Evolutionary conservation across 2,797 vertebrate genomes (phyloP), one percentile per base, ranked within the genome.

Genomic region (Trichosurus vulpecula): DNA sequence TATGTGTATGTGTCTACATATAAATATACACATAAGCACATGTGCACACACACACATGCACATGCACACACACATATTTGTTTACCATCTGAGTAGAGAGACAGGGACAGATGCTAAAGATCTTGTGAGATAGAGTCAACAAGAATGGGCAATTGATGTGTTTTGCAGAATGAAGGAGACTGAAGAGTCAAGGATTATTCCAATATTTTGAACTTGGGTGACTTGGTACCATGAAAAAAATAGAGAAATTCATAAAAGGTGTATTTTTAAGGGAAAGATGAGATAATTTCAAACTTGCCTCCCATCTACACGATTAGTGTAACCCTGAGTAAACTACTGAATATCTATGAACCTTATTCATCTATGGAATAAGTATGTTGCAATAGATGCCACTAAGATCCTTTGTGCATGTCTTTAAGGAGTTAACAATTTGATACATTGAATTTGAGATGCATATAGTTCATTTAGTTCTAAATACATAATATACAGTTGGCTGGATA

Each of bases 181-280:
- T 53, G 74, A 94, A 13, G 13, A n/a, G 12, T 90, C 53, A 95
- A 91, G 41, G n/a, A 94, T 92, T 47, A 53, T 93, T 92, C 14
- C 57, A 0, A 25, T 41, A 4, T 54, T 96, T 91, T n/a, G 35
- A 19, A 74, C 5, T 35, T 74, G 35, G 58, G 1, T 35, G 12
- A n/a, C 35, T n/a, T n/a, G 13, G 4, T n/a, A n/a, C 13, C 14
- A 6, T n/a, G 58, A 74, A 52, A 74, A 19, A n/a, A n/a, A 58
- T 58, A 30, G 57, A 13, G 11, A 58, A 3, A 30, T 74, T 22
- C n/a, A n/a, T n/a, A n/a, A n/a, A 35, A n/a, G 14, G 8, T 14
- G 61, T 19, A n/a, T 5, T 74, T 74, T n/a, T 41, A n/a, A 19
- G 6, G 35, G 6, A n/a, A n/a, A n/a, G 4, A 41, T 74, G 13